These are phyloP conservation scores for Ptychochromis oligacanthus DNA, from an alignment of 2,113 vertebrate species.

Conservation along the genomic window DNA sequence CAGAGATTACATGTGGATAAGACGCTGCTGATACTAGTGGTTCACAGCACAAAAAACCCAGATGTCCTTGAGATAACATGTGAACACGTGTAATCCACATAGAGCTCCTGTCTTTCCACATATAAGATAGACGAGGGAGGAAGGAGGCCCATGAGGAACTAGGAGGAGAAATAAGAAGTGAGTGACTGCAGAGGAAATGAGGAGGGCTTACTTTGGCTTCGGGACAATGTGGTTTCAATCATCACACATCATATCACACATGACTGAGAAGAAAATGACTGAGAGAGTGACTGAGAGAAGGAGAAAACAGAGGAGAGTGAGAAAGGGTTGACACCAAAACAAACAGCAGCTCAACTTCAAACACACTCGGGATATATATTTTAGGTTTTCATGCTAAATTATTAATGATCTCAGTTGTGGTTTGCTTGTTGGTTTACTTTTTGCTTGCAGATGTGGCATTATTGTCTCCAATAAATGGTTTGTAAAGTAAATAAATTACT, in stretches of 20 bases:
- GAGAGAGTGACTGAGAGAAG: slow-evolving; percentile 44
- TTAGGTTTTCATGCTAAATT: slow-evolving; percentile 42
- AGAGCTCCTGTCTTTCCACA: not conserved
- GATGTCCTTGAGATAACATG: slow-evolving; percentile 55
- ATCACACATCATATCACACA: slow-evolving; percentile 59
- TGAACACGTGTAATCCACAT: slow-evolving; percentile 1
- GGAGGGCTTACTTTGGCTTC: slow-evolving; percentile 31
- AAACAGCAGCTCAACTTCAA: slow-evolving; percentile 37
- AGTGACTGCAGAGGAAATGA: slow-evolving; percentile 54
- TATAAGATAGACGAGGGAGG: not conserved
- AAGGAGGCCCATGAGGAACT: slow-evolving; percentile 1
- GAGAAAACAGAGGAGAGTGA: slow-evolving; percentile 27
- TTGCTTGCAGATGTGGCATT: not conserved
- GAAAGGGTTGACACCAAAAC: slow-evolving; percentile 33
- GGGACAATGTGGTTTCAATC: slow-evolving; percentile 65
- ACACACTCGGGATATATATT: not conserved
- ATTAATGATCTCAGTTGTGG: slow-evolving; percentile 38
- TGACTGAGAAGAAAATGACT: slow-evolving; percentile 47
- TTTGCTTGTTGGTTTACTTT: slow-evolving; percentile 24
- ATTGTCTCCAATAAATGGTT: slow-evolving; percentile 28
- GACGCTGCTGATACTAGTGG: slow-evolving; percentile 28
- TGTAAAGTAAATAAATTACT: slow-evolving; percentile 25
- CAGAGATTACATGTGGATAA: slow-evolving; percentile 18
- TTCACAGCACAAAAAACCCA: not conserved
- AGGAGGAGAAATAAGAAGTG: slow-evolving; percentile 20